Conservation (phyloP, 2,113 vertebrate genomes). For the Actenoides lindsayi region DNA sequence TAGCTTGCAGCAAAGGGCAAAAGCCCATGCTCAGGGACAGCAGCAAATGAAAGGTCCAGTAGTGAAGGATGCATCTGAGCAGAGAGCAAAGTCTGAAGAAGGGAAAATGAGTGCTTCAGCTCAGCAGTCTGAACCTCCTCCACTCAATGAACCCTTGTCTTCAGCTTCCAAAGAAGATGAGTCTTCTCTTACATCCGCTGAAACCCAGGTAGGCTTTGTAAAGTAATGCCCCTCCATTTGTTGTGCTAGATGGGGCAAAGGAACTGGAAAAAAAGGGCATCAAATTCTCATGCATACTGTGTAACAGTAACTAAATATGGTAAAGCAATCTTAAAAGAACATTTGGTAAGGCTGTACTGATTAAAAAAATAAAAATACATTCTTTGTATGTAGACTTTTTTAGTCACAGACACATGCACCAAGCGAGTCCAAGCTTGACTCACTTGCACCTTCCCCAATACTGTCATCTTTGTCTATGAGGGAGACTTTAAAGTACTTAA, state of each 20-base stretch:
- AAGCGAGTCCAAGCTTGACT: neutral
- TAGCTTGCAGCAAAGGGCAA: conserved; percentile 87
- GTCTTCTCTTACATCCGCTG: conserved; percentile 84
- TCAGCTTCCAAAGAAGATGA: conserved; percentile 84
- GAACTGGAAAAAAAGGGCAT: neutral
- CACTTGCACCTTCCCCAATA: rapidly evolving
- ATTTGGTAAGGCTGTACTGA: neutral
- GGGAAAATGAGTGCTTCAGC: conserved; percentile 42
- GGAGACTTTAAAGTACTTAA: neutral
- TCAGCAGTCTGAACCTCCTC: conserved; percentile 70
- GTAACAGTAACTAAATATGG: neutral
- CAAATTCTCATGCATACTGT: neutral
- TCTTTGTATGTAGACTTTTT: neutral
- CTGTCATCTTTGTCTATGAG: neutral
- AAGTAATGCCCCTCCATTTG: neutral
- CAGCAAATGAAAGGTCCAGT: conserved; percentile 63
- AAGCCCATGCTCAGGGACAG: conserved; percentile 77
- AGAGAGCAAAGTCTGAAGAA: conserved; percentile 58
- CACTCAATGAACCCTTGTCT: conserved; percentile 80
- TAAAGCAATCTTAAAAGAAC: neutral
- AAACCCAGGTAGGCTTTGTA: conserved; percentile 78
- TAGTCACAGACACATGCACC: neutral
- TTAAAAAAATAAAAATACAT: neutral
- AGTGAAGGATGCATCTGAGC: conserved; percentile 69
- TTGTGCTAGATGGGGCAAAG: neutral